Conservation (phyloP, 2,113 vertebrate genomes). For the Felis catus region F.catus_Fca126_mat1.0 CM031417.1:88399501-88400000, state of each 20-base stretch:
- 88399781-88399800: slow-evolving; percentile 56
- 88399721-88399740: not conserved
- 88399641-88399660: slow-evolving; percentile 34
- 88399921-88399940: not conserved
- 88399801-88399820: slow-evolving; percentile 48
- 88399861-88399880: not conserved
- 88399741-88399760: slow-evolving; percentile 38
- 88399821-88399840: slow-evolving; percentile 53
- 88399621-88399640: slow-evolving; percentile 8
- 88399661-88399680: slow-evolving; percentile 5
- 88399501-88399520: not conserved
- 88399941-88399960: not conserved
- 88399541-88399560: slow-evolving; percentile 33
- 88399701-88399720: slow-evolving; percentile 38
- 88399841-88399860: slow-evolving; percentile 49
- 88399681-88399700: not conserved
- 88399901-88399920: slow-evolving; percentile 54
- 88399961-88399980: slow-evolving; percentile 54
- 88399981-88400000: not conserved
- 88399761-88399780: slow-evolving; percentile 45
- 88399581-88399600: not conserved
- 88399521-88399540: not conserved
- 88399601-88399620: not conserved
- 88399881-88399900: slow-evolving; percentile 34
- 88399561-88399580: not conserved